Conservation (phyloP, 1,140 invertebrate species). For the Drosophila arizonae region DNA sequence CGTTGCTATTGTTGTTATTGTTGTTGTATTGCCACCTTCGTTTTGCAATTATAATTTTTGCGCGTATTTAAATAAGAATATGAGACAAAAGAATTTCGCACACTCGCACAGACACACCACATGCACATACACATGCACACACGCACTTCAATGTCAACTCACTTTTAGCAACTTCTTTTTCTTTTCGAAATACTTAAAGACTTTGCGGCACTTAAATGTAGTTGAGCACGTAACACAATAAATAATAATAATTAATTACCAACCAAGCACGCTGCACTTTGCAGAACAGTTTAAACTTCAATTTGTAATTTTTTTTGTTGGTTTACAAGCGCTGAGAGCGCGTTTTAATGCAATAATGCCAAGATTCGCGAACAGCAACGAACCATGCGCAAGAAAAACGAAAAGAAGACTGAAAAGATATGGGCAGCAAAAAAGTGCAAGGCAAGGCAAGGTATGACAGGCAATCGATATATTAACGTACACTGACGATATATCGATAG, state of each 20-base stretch:
- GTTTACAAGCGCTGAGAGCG: slow-evolving; percentile 45
- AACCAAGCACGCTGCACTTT: slow-evolving; percentile 50
- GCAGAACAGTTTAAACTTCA: slow-evolving; percentile 34
- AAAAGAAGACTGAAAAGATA: slow-evolving; percentile 47
- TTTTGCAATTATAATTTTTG: slow-evolving; percentile 61
- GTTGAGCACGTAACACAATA: slow-evolving; percentile 35
- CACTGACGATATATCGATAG: slow-evolving; percentile 11
- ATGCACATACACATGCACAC: slow-evolving; percentile 13
- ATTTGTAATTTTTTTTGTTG: slow-evolving; percentile 21
- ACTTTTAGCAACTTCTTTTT: slow-evolving; percentile 43
- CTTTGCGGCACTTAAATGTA: slow-evolving; percentile 9
- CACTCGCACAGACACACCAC: slow-evolving; percentile 36
- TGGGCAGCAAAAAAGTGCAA: slow-evolving; percentile 27
- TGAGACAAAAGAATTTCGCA: slow-evolving; percentile 73
- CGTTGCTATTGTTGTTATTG: slow-evolving; percentile 25
- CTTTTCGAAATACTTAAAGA: no score
- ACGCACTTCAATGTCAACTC: slow-evolving; percentile 72
- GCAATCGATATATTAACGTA: slow-evolving; percentile 14
- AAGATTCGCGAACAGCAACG: slow-evolving; percentile 33
- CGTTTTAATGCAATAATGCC: slow-evolving; percentile 48
- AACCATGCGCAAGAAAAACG: slow-evolving; percentile 47
- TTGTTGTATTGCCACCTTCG: slow-evolving; percentile 24
- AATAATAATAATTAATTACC: slow-evolving; percentile 40
- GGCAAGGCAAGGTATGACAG: slow-evolving; percentile 16
- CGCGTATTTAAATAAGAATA: slow-evolving; percentile 45